Evolutionary conservation across 2,888 invertebrate species (phyloP), one percentile per base, ranked within the genome.

Genomic region (Stenotaenia linearis): DNA sequence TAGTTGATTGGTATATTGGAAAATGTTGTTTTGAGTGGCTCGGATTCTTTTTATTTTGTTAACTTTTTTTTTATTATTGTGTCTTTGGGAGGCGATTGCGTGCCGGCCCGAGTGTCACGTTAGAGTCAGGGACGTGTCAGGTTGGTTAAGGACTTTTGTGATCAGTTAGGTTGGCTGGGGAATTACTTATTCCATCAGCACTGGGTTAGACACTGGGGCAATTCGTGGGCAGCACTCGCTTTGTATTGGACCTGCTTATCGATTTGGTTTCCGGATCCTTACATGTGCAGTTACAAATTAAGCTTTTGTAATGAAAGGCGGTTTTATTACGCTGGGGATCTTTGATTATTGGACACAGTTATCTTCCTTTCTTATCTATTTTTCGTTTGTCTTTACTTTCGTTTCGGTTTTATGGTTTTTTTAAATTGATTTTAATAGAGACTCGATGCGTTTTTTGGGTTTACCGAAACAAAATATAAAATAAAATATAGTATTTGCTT

Each of bases 101-200:
- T 25, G 28, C 25, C n/a, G n/a, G 25, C 28, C n/a, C 18, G 50
- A 18, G n/a, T n/a, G n/a, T n/a, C n/a, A n/a, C n/a, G n/a, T 18
- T 18, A 18, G 50, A 50, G 18, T 50, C 50, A 50, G 50, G 50
- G 50, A 50, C 50, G 50, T 50, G 50, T n/a, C 50, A 5, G 3
- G n/a, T 50, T n/a, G 45, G 45, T n/a, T 10, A 45, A n/a, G 45
- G 45, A 45, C 15, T 45, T 45, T 45, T 50, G 50, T 69, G 69
- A 69, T 69, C 69, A 69, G 10, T n/a, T 69, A 25, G n/a, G 69
- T 69, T 69, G 69, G 69, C 69, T 69, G 23, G 69, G 69, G 69
- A 69, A 69, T 69, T 69, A 69, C 69, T 69, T 69, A 69, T 69
- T 69, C 69, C 69, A 69, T 69, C 69, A 69, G 69, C 23, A 69